These are phyloP conservation scores for Cotesia congregata DNA, from an alignment of 2,888 invertebrate species.

Conservation along the genomic window DNA sequence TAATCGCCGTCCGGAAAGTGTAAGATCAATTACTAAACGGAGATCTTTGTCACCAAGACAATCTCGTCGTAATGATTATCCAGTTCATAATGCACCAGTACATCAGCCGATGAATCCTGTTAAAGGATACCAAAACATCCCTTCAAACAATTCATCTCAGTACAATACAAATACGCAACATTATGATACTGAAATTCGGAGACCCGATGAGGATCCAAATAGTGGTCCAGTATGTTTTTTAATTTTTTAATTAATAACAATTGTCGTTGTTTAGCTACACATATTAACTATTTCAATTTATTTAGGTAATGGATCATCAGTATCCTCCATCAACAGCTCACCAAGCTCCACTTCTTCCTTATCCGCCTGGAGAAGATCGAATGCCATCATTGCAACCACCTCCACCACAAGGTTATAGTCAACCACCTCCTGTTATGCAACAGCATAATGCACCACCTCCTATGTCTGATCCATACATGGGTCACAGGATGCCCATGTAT, in stretches of 20 bases:
- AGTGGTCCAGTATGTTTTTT: constrained; percentile 72
- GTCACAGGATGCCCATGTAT: constrained; percentile 66
- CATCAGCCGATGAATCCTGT: constrained; percentile 60
- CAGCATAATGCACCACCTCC: constrained; percentile 61
- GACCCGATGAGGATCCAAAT: constrained; percentile 75
- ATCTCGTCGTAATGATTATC: constrained; percentile 62
- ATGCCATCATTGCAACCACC: constrained; percentile 59
- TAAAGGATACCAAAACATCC: constrained; percentile 65
- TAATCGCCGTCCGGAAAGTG: constrained; percentile 61
- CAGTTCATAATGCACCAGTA: constrained; percentile 54
- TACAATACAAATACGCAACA: constrained; percentile 62
- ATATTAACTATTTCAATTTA: constrained; percentile 17
- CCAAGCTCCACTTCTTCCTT: constrained; percentile 64
- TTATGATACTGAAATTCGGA: constrained; percentile 64
- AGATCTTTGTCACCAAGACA: constrained; percentile 65
- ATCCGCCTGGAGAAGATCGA: constrained; percentile 67
- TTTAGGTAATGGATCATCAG: constrained; percentile 66
- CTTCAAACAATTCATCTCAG: constrained; percentile 60
- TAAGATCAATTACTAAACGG: constrained; percentile 60
- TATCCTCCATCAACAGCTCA: constrained; percentile 56
- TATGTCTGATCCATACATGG: constrained; percentile 66
- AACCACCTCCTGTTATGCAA: constrained; percentile 60
- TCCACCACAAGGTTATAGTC: constrained; percentile 59
- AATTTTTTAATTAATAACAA: constrained; percentile 19
- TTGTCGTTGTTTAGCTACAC: neutral